These are phyloP conservation scores for Cathartes aura DNA, from an alignment of 2,113 vertebrate species.

Conservation along the genomic window DNA sequence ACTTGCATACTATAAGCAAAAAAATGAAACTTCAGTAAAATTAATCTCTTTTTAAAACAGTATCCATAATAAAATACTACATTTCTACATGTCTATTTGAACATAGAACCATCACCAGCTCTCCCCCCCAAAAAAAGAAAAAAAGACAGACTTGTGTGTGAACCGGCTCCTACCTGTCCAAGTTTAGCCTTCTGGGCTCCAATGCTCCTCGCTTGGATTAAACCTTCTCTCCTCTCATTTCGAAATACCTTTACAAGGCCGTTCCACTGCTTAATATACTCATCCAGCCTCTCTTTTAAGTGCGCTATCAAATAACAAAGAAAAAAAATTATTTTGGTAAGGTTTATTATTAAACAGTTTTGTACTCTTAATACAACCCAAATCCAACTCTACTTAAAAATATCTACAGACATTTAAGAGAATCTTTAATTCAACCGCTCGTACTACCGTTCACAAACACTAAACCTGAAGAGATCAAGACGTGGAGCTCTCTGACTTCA, in stretches of 20 bases:
- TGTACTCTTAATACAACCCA: neutral
- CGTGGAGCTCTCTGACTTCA: neutral
- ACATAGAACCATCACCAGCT: neutral
- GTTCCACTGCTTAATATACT: slow-evolving; percentile 96
- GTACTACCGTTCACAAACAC: neutral
- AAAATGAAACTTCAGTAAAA: neutral
- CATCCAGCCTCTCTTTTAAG: slow-evolving; percentile 91
- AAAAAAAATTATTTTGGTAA: neutral
- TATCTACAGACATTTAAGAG: neutral
- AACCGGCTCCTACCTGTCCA: slow-evolving; percentile 85
- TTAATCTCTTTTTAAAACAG: neutral
- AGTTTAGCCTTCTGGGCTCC: slow-evolving; percentile 92
- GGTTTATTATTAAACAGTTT: neutral
- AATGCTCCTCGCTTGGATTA: slow-evolving; percentile 97
- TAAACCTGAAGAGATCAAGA: neutral
- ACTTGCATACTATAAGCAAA: neutral
- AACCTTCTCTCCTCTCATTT: slow-evolving; percentile 95
- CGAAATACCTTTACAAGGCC: slow-evolving; percentile 95
- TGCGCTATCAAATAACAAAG: slow-evolving; percentile 80
- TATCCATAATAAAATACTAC: neutral
- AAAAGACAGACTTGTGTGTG: neutral
- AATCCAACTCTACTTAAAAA: neutral
- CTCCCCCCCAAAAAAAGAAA: accelerated
- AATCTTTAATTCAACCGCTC: neutral
- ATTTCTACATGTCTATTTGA: neutral